A percentile compares a stretch with the other conserved stretches of the same genome.
Evolutionary conservation across 2,113 vertebrate genomes (phyloP).

Genomic region (Cervus canadensis): DNA sequence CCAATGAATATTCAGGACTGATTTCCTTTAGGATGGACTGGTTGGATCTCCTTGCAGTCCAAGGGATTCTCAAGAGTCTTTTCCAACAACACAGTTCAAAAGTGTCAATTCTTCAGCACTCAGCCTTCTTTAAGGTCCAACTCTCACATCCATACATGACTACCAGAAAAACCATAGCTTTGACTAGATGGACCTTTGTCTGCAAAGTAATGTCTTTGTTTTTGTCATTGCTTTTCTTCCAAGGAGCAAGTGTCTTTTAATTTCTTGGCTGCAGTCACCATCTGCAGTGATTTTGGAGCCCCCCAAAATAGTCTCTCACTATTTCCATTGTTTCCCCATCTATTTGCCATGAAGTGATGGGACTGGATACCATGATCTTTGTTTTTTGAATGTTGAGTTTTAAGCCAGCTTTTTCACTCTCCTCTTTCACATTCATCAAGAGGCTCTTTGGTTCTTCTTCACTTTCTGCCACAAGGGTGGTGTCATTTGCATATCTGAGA

Average conservation of each 20-base stretch:
- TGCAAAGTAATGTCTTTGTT: not conserved
- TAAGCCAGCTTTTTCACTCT: not conserved
- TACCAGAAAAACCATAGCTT: not conserved
- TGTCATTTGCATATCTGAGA: not conserved
- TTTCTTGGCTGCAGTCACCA: not conserved
- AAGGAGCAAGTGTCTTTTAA: not conserved
- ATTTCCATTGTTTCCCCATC: not conserved
- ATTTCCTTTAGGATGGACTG: not conserved
- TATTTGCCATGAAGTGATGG: not conserved
- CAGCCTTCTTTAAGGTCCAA: not conserved
- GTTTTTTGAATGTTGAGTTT: not conserved
- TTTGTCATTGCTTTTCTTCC: not conserved
- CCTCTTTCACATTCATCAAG: not conserved
- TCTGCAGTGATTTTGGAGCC: not conserved
- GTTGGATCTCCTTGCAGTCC: not conserved
- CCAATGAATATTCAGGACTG: not conserved
- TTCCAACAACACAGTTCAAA: not conserved
- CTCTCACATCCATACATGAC: not conserved
- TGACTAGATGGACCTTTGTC: not conserved
- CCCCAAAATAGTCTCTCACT: not conserved
- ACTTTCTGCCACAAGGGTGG: not conserved
- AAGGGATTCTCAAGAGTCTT: not conserved
- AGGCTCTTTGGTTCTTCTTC: not conserved
- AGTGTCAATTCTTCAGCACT: not conserved
- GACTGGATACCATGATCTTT: not conserved